Percentiles rank a stretch among this genome's conserved stretches.
These are phyloP conservation scores for Zhuqinia jingwanae DNA, from an alignment of 2,888 invertebrate genomes.

Conservation along the genomic window DNA sequence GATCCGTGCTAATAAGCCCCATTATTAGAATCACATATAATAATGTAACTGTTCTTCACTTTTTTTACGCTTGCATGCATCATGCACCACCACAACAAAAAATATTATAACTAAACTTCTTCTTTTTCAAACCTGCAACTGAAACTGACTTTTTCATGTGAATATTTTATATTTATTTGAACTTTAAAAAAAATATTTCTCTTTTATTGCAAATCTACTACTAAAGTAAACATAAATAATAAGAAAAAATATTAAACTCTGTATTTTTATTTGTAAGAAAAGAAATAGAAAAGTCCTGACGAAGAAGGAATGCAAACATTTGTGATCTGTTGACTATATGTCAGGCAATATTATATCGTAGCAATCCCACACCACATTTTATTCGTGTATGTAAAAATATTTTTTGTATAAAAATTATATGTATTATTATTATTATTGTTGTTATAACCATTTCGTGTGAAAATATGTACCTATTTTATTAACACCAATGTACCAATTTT, in stretches of 20 bases:
- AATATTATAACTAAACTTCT: neutral
- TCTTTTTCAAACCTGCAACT: constrained; percentile 37
- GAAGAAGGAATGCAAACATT: too few relatives aligned
- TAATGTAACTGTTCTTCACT: constrained; percentile 38
- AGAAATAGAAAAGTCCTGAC: too few relatives aligned
- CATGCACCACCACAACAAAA: neutral
- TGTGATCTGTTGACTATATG: too few relatives aligned
- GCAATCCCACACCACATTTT: too few relatives aligned
- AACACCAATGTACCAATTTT: too few relatives aligned
- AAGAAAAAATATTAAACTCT: too few relatives aligned
- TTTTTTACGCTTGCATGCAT: constrained; percentile 23
- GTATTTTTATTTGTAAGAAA: too few relatives aligned
- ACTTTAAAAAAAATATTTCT: neutral
- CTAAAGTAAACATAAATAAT: neutral
- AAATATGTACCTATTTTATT: neutral
- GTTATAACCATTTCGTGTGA: constrained; percentile 33
- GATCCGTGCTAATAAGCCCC: constrained; percentile 57
- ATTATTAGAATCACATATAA: constrained; percentile 55
- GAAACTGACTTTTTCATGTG: constrained; percentile 33
- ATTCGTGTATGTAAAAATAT: too few relatives aligned
- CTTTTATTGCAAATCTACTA: neutral
- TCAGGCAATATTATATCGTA: too few relatives aligned
- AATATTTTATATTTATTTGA: constrained; percentile 19
- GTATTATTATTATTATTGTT: too few relatives aligned
- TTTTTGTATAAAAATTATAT: too few relatives aligned